Conservation (phyloP, 1,140 invertebrate species). For the Hylaeus volcanicus region DNA sequence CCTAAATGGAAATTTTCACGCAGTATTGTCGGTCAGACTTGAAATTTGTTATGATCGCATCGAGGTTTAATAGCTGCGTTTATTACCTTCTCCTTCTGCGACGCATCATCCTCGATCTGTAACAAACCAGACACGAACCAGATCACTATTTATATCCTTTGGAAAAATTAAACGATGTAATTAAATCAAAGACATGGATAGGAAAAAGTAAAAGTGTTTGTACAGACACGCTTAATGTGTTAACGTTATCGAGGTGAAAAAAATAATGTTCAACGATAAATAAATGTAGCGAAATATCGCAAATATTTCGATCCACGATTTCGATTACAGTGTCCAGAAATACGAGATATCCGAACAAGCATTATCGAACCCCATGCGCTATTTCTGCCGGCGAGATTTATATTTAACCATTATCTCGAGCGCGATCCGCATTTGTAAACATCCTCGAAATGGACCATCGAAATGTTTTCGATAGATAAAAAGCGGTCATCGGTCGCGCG, state of each 20-base stretch:
- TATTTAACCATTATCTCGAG: conserved; percentile 39
- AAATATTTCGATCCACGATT: not conserved
- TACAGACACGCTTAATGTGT: not conserved
- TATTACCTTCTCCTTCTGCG: conserved; percentile 32
- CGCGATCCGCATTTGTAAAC: conserved; percentile 40
- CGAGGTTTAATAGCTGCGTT: not conserved
- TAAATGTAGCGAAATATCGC: not conserved
- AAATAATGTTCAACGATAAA: not conserved
- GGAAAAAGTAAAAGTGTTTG: no score
- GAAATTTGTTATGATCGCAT: no score
- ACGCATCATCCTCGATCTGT: conserved; percentile 36
- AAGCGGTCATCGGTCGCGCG: not conserved
- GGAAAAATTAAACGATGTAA: not conserved
- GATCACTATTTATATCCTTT: not conserved
- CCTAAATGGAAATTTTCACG: no score
- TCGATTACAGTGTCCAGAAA: not conserved
- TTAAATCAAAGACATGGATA: no score
- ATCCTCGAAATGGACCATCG: not conserved
- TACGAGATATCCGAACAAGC: not conserved
- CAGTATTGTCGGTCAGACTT: no score
- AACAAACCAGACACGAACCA: not conserved
- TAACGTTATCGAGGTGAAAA: not conserved
- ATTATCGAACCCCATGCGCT: conserved; percentile 24
- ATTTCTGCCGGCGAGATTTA: conserved; percentile 15
- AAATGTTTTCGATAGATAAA: conserved; percentile 34